phyloP scores from a whole-genome alignment of 2,888 invertebrate species.

The Entomobrya multifasciata region DNA sequence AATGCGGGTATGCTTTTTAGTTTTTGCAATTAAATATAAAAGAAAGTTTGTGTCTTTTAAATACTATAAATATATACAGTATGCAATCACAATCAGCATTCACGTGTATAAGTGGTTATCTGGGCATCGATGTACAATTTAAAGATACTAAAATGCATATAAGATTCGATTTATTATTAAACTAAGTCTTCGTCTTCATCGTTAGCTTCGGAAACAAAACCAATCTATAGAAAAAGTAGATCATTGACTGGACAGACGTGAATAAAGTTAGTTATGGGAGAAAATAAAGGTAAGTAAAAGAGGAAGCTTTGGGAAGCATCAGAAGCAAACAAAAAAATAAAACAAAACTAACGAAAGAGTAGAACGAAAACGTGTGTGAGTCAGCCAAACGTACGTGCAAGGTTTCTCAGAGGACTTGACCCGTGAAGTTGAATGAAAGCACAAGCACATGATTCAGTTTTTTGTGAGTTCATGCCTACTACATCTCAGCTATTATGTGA shows the following conservation, averaged over 20 bases:
- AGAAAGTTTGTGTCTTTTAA: too few relatives aligned
- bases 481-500: too few relatives aligned
- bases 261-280: conserved; percentile 41
- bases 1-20: too few relatives aligned
- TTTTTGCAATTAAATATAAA: too few relatives aligned
- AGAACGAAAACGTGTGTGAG: conserved; percentile 26
- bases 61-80: too few relatives aligned
- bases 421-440: conserved; percentile 18
- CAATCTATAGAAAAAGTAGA: conserved; percentile 24
- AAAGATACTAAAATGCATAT: too few relatives aligned
- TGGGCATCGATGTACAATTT: not conserved
- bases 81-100: too few relatives aligned
- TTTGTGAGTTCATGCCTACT: not conserved
- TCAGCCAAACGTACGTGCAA: conserved; percentile 34
- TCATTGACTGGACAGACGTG: conserved; percentile 17
- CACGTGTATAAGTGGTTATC: too few relatives aligned
- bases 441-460: conserved; percentile 18
- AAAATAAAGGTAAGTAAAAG: not conserved
- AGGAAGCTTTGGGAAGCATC: too few relatives aligned
- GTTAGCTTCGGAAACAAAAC: conserved; percentile 24
- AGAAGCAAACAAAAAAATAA: not conserved
- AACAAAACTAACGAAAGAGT: conserved; percentile 28
- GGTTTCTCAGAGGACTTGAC: conserved; percentile 36
- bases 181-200: too few relatives aligned
- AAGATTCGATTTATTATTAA: not conserved